Evolutionary conservation across 2,113 vertebrate species (phyloP).

Genomic region (Diadophis punctatus): DNA sequence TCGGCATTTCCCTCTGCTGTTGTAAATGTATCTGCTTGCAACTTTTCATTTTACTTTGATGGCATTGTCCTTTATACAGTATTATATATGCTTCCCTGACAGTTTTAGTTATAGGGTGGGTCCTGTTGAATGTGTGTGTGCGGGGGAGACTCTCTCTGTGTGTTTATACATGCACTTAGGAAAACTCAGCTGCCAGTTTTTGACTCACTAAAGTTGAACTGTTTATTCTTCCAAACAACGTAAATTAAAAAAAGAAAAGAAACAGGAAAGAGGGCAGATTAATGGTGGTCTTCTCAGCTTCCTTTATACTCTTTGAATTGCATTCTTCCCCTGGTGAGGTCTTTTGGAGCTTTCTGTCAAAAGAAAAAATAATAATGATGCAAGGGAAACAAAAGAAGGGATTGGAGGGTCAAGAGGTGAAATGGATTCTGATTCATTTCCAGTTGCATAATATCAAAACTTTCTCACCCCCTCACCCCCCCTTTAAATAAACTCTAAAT

Average conservation of each 20-base stretch:
- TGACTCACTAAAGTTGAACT: conserved; percentile 4
- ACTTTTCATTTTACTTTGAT: neutral
- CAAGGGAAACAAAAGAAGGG: conserved; percentile 6
- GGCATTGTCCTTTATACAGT: neutral
- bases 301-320: neutral
- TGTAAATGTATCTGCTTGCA: neutral
- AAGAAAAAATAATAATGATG: neutral
- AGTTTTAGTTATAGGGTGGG: neutral
- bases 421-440: neutral
- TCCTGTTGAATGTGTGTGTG: neutral
- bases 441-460: neutral
- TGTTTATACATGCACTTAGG: neutral
- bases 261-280: neutral
- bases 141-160: neutral
- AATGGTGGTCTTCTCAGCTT: neutral
- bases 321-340: neutral
- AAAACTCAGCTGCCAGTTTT: fast-evolving
- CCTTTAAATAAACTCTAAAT: neutral
- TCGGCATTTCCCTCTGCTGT: neutral
- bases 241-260: neutral
- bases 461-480: too few relatives aligned
- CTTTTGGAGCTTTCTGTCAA: neutral
- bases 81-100: neutral
- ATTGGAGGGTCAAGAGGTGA: conserved; percentile 16
- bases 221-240: conserved; percentile 25